Evolutionary conservation across 37 sponge, comb jelly and placozoan genomes (phyloP).

Genomic region (Spongia lamella): DNA sequence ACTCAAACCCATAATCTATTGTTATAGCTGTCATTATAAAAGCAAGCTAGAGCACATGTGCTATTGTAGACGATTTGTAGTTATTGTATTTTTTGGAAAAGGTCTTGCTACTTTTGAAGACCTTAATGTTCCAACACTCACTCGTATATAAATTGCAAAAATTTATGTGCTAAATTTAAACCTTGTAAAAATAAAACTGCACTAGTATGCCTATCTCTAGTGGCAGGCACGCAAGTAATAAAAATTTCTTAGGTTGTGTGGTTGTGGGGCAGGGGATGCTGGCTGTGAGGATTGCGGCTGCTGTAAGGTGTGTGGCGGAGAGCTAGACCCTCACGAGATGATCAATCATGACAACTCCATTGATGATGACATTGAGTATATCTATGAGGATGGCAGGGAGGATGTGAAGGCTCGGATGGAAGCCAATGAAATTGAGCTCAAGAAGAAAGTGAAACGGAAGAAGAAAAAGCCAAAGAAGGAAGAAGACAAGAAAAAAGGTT

Average conservation of each 20-base stretch:
- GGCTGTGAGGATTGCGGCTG: constrained; percentile 91
- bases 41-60: too few species aligned
- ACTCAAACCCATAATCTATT: neutral
- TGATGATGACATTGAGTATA: constrained; percentile 33
- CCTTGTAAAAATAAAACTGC: too few species aligned
- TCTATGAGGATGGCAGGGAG: constrained; percentile 22
- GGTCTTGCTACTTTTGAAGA: too few species aligned
- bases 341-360: constrained; percentile 14
- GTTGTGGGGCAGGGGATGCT: constrained; percentile 92
- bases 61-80: too few species aligned
- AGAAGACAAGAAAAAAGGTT: constrained; percentile 3
- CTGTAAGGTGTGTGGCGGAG: constrained; percentile 86
- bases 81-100: too few species aligned
- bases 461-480: constrained; percentile 27
- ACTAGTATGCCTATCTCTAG: too few species aligned
- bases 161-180: neutral
- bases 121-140: neutral
- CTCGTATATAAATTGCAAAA: neutral
- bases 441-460: constrained; percentile 36
- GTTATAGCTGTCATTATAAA: neutral
- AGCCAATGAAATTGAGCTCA: constrained; percentile 28
- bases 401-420: constrained; percentile 3
- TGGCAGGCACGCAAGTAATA: too few species aligned
- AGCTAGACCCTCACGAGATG: constrained; percentile 36
- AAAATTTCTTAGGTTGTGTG: constrained; percentile 72